These are phyloP conservation scores for Diplosoma virens DNA, from an alignment of 23 tunicate genomes.

Conservation along the genomic window DNA sequence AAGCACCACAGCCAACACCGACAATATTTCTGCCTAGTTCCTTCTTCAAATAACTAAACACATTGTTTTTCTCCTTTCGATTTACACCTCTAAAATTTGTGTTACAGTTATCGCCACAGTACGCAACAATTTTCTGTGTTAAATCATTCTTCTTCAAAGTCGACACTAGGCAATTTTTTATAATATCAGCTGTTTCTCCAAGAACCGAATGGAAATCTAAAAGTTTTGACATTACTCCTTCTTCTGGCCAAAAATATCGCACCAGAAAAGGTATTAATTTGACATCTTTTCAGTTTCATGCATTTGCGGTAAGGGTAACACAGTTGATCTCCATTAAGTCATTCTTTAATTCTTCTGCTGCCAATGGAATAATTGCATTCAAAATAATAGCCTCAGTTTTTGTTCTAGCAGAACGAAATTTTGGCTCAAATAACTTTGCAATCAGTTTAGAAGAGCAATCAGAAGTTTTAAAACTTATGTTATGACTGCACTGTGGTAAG, in stretches of 20 bases:
- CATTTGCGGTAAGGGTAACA: constrained; percentile 21
- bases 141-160: constrained; percentile 17
- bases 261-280: no score
- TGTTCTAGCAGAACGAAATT: constrained; percentile 9
- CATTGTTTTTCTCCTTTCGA: constrained; percentile 17
- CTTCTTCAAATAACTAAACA: constrained; percentile 11
- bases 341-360: no score
- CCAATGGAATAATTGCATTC: no score
- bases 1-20: constrained; percentile 21
- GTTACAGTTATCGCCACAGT: constrained; percentile 7
- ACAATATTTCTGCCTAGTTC: constrained; percentile 18
- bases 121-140: constrained; percentile 16
- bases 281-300: constrained; percentile 14
- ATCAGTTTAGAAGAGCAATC: constrained; percentile 9
- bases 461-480: constrained; percentile 11
- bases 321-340: constrained; percentile 14
- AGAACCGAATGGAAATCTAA: no score
- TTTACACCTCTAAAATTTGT: constrained; percentile 12
- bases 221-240: constrained; percentile 18
- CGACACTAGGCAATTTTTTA: constrained; percentile 16
- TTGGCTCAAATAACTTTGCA: no score
- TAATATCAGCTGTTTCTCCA: neutral
- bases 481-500: constrained; percentile 14
- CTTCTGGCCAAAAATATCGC: constrained; percentile 21
- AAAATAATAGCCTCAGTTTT: no score